phyloP scores from a whole-genome alignment of 1,140 invertebrate species.

The Lethocerus indicus region DNA sequence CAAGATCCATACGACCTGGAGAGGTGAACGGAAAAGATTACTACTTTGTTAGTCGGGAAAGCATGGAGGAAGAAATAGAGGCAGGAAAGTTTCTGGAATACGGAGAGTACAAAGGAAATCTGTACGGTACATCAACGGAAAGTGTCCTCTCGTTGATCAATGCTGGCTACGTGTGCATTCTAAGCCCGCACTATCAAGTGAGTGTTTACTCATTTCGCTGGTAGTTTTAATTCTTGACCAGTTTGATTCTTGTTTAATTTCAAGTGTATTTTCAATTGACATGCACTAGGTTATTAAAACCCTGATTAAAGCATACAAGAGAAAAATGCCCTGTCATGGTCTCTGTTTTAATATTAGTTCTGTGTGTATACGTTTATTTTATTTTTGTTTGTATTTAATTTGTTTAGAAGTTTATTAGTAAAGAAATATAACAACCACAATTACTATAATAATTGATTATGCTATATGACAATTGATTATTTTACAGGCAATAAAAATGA shows the following conservation, averaged over 20 bases:
- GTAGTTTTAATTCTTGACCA: not conserved
- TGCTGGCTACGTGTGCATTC: conserved; percentile 75
- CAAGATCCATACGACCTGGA: conserved; percentile 57
- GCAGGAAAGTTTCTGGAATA: conserved; percentile 88
- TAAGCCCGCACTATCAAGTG: conserved; percentile 82
- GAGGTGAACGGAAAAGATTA: conserved; percentile 92
- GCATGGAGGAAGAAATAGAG: conserved; percentile 83
- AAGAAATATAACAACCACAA: not conserved
- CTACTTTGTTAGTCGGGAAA: conserved; percentile 72
- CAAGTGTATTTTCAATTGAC: too few species aligned
- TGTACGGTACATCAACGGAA: conserved; percentile 87
- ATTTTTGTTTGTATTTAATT: not conserved
- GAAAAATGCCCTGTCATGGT: too few species aligned
- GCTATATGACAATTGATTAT: not conserved
- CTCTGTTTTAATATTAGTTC: not conserved
- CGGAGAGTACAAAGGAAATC: conserved; percentile 92
- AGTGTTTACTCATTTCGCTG: not conserved
- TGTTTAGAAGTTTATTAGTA: not conserved
- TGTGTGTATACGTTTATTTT: not conserved
- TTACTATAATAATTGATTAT: not conserved
- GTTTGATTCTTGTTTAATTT: too few species aligned
- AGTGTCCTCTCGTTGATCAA: conserved; percentile 77
- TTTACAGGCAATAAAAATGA: conserved; percentile 75
- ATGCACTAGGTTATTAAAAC: too few species aligned
- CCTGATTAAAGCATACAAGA: too few species aligned